Conservation (phyloP, 2,113 vertebrate species). For the Garra rufa region DNA sequence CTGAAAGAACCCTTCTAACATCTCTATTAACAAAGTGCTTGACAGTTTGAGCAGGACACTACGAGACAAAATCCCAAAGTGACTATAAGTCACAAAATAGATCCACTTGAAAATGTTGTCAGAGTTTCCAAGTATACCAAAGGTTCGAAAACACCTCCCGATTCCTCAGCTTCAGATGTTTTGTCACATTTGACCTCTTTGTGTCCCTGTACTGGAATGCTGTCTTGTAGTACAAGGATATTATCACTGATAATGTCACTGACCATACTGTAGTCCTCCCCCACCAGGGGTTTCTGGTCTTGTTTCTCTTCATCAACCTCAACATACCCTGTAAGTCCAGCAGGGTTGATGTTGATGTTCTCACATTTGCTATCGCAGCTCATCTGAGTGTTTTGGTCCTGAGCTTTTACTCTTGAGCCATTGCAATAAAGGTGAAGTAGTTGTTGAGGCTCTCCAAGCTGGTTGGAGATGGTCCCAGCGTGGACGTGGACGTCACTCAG, state of each 20-base stretch:
- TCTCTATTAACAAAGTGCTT: constrained; percentile 1
- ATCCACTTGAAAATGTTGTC: neutral
- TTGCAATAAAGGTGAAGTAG: neutral
- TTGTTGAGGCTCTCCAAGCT: neutral
- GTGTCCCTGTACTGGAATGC: neutral
- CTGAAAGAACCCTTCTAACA: neutral
- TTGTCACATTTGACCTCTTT: constrained; percentile 12
- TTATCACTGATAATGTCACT: constrained; percentile 72
- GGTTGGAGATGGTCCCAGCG: neutral
- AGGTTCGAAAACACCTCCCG: neutral
- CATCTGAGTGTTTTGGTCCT: neutral
- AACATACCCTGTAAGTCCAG: constrained; percentile 76
- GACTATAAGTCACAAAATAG: neutral
- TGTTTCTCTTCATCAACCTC: constrained; percentile 75
- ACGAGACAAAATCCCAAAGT: neutral
- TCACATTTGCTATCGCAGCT: neutral
- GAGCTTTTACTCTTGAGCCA: neutral
- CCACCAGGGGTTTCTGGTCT: constrained; percentile 70
- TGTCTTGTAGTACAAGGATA: constrained; percentile 76
- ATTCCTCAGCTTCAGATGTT: neutral
- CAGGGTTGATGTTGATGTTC: constrained; percentile 43
- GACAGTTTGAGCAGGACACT: neutral
- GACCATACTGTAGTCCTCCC: constrained; percentile 81
- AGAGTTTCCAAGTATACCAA: constrained; percentile 42
- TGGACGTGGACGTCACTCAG: neutral